Percentiles rank a stretch among this genome's conserved stretches.
Conservation (phyloP, 2,113 vertebrate species). For the Actenoides hombroni region DNA sequence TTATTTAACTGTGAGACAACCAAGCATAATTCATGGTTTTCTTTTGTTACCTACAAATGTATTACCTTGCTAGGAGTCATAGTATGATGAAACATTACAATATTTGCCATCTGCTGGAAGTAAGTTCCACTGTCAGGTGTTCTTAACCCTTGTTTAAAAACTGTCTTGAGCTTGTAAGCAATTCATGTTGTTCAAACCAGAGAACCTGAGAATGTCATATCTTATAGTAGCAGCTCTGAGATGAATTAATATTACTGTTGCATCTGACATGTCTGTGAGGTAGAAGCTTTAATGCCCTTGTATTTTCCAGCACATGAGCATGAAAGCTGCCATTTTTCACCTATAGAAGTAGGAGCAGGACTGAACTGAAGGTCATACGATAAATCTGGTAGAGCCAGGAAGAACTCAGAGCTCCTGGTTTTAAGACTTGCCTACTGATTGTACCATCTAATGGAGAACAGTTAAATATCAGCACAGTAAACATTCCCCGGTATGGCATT, state of each 20-base stretch:
- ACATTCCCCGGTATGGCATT: fast-evolving
- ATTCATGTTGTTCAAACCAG: not conserved
- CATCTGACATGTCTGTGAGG: not conserved
- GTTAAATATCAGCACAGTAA: not conserved
- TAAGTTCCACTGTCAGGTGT: not conserved
- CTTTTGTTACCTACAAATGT: not conserved
- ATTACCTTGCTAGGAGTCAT: not conserved
- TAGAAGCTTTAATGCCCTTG: not conserved
- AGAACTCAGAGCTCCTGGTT: not conserved
- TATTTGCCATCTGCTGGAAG: not conserved
- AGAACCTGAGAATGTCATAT: not conserved
- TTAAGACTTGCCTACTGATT: not conserved
- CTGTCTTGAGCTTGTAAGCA: not conserved
- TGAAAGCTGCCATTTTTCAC: not conserved
- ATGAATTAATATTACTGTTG: not conserved
- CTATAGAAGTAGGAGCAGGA: not conserved
- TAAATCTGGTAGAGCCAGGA: not conserved
- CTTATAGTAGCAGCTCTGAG: not conserved
- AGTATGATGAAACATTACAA: not conserved
- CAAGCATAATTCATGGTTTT: not conserved
- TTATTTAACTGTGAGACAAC: not conserved
- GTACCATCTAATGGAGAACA: not conserved
- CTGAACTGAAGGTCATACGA: not conserved
- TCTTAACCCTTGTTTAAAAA: not conserved
- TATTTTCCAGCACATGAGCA: not conserved